These are phyloP conservation scores for Anableps anableps DNA, from an alignment of 2,797 vertebrate species.

Conservation along the genomic window DNA sequence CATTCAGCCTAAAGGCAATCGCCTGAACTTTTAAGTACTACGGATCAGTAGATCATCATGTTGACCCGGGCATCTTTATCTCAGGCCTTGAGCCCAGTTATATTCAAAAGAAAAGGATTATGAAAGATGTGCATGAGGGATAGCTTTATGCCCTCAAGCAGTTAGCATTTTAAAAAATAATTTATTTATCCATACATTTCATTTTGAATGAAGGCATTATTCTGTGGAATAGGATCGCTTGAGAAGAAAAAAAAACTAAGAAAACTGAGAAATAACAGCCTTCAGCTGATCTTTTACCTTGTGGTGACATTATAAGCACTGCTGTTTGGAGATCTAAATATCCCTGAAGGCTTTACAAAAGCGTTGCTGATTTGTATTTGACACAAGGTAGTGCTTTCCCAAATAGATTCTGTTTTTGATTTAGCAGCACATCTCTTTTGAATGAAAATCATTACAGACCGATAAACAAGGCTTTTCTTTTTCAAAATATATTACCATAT, in stretches of 20 bases:
- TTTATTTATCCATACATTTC: constrained; percentile 4
- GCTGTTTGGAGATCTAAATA: constrained; percentile 31
- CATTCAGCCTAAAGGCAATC: neutral
- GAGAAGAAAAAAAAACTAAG: constrained; percentile 18
- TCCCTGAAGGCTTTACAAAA: constrained; percentile 23
- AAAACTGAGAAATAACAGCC: constrained; percentile 26
- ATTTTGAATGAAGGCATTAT: constrained; percentile 31
- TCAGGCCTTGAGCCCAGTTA: neutral
- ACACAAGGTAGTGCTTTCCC: constrained; percentile 31
- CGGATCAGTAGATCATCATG: neutral
- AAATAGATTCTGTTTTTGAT: constrained; percentile 8
- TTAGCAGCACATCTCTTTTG: neutral
- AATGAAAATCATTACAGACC: neutral
- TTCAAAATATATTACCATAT: neutral
- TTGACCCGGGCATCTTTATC: neutral
- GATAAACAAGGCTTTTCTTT: neutral
- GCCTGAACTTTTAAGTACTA: neutral
- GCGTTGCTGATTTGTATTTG: constrained; percentile 29
- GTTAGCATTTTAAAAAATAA: constrained; percentile 22
- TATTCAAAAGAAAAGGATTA: constrained; percentile 17
- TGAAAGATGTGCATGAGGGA: constrained; percentile 25
- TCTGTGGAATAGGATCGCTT: constrained; percentile 46
- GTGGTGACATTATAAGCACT: constrained; percentile 36
- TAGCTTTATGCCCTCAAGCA: constrained; percentile 21
- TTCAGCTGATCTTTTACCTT: constrained; percentile 59